Base-by-base conservation (phyloP, 1,140 invertebrate species). In the Sycophaga agraensis region DNA sequence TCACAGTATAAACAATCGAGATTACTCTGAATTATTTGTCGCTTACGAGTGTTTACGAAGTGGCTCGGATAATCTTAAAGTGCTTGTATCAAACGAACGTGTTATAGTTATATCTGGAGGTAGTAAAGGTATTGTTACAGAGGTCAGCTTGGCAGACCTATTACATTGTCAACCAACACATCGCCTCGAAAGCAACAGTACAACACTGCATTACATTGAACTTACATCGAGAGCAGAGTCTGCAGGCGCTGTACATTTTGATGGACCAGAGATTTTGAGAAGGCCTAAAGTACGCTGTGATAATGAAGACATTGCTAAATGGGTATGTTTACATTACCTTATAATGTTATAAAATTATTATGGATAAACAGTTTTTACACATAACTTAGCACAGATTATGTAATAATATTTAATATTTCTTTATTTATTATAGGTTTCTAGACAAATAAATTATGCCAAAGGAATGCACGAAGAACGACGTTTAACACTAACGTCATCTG, bases 371-470 rank as follows among this genome's bases (percentile, higher is more conserved):
- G 2, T 39, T 39, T 39, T 39, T 8, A 39, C 37, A 39, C 28
- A 6, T 31, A 31, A 31, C 11, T 31, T 39, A n/a, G n/a, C 6
- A 39, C n/a, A 39, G 11, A 31, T 31, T 31, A 31, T 31, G 5
- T n/a, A n/a, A n/a, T n/a, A 31, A 31, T 6, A 31, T 24, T 45
- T 45, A 24, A 24, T 53, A 48, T 51, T 49, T 34, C 11, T 19
- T 42, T 8, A n/a, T 54, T 31, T 50, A 31, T 34, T 72, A 7
- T 64, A 87, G 85, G 85, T 87, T 42, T 84, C 83, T 3, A 85
- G 89, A 66, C 85, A 91, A 78, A 88, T 91, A 56, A 93, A 92
- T 70, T 93, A 93, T 79, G 93, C 93, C 37, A 92, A 92, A 75
- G 89, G 88, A 70, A 86, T 95, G 70, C 91, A 89, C 74, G 87